phyloP scores from a whole-genome alignment of 2,113 vertebrate species.

The Python bivittatus region DNA sequence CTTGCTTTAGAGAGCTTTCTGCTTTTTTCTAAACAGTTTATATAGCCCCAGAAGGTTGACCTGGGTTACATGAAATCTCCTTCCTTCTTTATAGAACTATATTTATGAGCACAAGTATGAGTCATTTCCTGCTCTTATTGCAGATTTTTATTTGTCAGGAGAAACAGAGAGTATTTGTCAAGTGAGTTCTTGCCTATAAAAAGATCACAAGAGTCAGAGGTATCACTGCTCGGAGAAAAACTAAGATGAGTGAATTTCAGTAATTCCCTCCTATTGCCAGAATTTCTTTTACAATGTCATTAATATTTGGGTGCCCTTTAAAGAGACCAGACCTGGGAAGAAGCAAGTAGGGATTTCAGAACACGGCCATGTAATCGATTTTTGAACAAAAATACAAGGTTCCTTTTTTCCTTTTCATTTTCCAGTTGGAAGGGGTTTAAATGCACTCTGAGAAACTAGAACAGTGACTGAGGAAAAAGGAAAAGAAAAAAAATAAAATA shows the following conservation, averaged over 20 bases:
- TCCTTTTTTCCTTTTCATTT: not conserved
- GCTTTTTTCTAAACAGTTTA: not conserved
- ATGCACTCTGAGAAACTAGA: not conserved
- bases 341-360: not conserved
- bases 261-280: slow-evolving; percentile 7
- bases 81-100: slow-evolving; percentile 7
- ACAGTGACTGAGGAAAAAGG: not conserved
- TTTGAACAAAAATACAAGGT: not conserved
- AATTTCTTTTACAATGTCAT: slow-evolving; percentile 1
- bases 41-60: not conserved
- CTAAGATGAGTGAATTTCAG: not conserved
- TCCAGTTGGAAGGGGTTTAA: not conserved
- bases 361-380: not conserved
- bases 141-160: slow-evolving; percentile 1
- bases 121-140: slow-evolving; percentile 17
- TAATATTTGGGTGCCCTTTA: not conserved
- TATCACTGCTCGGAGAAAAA: not conserved
- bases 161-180: slow-evolving; percentile 1
- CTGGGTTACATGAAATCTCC: not conserved
- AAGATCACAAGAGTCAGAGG: not conserved
- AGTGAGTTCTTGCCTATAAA: not conserved
- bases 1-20: not conserved
- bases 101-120: not conserved
- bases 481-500: not conserved
- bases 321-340: not conserved